These are phyloP conservation scores for Aphidius ervi DNA, from an alignment of 1,140 invertebrate genomes.

Conservation along the genomic window DNA sequence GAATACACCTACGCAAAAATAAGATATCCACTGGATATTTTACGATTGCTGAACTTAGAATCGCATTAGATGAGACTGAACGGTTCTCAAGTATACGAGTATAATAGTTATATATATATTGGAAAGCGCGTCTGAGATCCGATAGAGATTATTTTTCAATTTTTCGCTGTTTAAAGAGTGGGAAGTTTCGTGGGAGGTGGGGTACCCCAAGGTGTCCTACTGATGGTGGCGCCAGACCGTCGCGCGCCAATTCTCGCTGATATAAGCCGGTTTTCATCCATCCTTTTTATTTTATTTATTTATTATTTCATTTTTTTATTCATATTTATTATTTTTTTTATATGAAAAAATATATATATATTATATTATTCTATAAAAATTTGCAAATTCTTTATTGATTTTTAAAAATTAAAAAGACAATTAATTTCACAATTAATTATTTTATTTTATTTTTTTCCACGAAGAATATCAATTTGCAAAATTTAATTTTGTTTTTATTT, in stretches of 20 bases:
- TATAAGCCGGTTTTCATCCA: slow-evolving; percentile 10
- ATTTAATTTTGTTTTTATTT: no score
- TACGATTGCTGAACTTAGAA: slow-evolving; percentile 16
- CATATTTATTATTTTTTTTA: no score
- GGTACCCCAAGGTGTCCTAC: slow-evolving; percentile 6
- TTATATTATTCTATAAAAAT: no score
- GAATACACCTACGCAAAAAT: no score
- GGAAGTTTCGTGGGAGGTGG: not conserved
- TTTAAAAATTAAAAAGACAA: no score
- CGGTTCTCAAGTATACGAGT: not conserved
- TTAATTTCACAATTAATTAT: no score
- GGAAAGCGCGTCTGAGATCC: not conserved
- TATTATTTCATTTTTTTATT: no score
- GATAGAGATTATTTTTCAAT: slow-evolving; percentile 18
- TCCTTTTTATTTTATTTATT: not conserved
- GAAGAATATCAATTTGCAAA: no score
- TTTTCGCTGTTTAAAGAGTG: slow-evolving; percentile 5
- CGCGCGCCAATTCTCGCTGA: slow-evolving; percentile 9
- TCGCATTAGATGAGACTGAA: slow-evolving; percentile 8
- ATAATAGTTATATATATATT: slow-evolving; percentile 7
- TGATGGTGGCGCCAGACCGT: slow-evolving; percentile 18
- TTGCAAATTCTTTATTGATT: no score
- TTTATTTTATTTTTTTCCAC: no score
- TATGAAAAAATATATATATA: no score
- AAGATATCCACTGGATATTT: not conserved